These are phyloP conservation scores for Mimachlamys varia DNA, from an alignment of 2,888 invertebrate genomes.

Conservation along the genomic window DNA sequence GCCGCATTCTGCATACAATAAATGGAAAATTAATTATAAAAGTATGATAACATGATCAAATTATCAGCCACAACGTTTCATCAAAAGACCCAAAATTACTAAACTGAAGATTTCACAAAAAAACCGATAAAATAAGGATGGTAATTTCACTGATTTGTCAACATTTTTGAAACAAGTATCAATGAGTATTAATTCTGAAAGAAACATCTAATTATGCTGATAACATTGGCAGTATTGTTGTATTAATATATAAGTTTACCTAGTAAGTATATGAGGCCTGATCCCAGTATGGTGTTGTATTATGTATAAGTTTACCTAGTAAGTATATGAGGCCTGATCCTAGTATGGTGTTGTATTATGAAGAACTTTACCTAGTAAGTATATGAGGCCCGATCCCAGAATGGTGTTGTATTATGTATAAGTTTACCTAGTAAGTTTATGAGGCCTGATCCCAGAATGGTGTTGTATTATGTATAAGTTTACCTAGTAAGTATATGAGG, in stretches of 20 bases:
- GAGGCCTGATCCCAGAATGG: constrained; percentile 72
- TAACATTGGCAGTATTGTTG: too few relatives aligned
- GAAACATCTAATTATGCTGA: too few relatives aligned
- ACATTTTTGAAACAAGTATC: too few relatives aligned
- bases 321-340: constrained; percentile 73
- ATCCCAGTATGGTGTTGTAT: constrained; percentile 74
- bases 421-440: constrained; percentile 72
- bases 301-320: constrained; percentile 64
- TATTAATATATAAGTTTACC: constrained; percentile 58
- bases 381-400: constrained; percentile 71
- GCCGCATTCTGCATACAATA: too few relatives aligned
- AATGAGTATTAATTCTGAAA: too few relatives aligned
- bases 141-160: too few relatives aligned
- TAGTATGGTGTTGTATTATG: constrained; percentile 73
- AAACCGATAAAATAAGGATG: too few relatives aligned
- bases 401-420: constrained; percentile 71
- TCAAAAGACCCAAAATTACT: too few relatives aligned
- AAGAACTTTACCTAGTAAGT: constrained; percentile 67
- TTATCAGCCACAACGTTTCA: too few relatives aligned
- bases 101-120: too few relatives aligned
- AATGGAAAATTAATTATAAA: too few relatives aligned
- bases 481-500: constrained; percentile 74
- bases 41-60: too few relatives aligned
- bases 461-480: constrained; percentile 65
- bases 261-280: constrained; percentile 72